A percentile compares a stretch with the other conserved stretches of the same genome.
Evolutionary conservation across 2,888 invertebrate genomes (phyloP).

Genomic region (Epirrhoe alternata): DNA sequence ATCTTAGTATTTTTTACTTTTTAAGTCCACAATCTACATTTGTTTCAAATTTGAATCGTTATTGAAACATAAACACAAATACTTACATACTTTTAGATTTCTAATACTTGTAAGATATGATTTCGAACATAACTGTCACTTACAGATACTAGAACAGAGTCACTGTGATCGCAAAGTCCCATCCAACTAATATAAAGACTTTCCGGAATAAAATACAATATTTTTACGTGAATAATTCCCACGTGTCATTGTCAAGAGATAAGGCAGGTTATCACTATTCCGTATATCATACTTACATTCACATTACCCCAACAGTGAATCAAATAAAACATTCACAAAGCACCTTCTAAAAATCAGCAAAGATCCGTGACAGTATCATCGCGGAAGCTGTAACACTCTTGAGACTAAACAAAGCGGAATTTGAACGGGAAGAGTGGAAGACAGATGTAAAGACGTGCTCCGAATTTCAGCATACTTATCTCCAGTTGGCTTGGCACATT

Average conservation of each 20-base stretch:
- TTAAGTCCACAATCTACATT: too few species aligned
- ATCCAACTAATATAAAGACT: too few species aligned
- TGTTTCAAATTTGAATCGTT: too few species aligned
- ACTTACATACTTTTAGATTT: too few species aligned
- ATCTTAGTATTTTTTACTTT: too few species aligned
- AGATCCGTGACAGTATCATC: slow-evolving; percentile 6
- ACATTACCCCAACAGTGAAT: not conserved
- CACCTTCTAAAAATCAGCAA: not conserved
- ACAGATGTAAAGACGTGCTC: slow-evolving; percentile 8
- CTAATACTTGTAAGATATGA: too few species aligned
- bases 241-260: not conserved
- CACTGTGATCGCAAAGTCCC: too few species aligned
- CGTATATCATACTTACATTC: not conserved
- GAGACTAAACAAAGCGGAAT: slow-evolving; percentile 20
- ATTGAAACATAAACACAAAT: too few species aligned
- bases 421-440: slow-evolving; percentile 8
- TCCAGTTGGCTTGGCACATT: not conserved
- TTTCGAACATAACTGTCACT: too few species aligned
- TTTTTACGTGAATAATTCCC: not conserved
- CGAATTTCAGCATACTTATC: not conserved
- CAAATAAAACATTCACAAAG: slow-evolving; percentile 3
- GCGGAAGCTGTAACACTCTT: slow-evolving; percentile 7
- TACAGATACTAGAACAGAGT: too few species aligned
- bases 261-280: not conserved
- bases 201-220: too few species aligned